Conservation (phyloP, 2,888 invertebrate species). For the Plagodis pulveraria region DNA sequence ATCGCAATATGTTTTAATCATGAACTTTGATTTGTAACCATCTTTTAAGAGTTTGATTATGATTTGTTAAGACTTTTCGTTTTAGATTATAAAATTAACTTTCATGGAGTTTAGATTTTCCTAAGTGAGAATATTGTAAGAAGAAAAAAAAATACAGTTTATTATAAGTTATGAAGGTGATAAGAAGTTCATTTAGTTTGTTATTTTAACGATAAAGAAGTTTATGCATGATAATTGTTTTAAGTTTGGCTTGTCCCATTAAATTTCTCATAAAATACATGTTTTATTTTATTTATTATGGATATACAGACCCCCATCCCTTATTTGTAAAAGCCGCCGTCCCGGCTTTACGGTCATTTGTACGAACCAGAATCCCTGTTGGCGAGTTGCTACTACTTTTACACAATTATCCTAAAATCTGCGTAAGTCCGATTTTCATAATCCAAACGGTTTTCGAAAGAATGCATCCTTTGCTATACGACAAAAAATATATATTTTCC, state of each 20-base stretch:
- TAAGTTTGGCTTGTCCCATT: slow-evolving; percentile 73
- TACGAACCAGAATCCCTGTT: too few relatives aligned
- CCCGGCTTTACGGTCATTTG: too few relatives aligned
- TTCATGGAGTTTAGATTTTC: slow-evolving; percentile 5
- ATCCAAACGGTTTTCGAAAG: too few relatives aligned
- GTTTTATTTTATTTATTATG: slow-evolving; percentile 35
- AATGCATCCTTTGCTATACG: too few relatives aligned
- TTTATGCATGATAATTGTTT: slow-evolving; percentile 64
- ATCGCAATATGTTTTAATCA: slow-evolving; percentile 68
- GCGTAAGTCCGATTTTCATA: too few relatives aligned
- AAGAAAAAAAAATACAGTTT: too few relatives aligned
- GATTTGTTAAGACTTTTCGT: slow-evolving; percentile 59
- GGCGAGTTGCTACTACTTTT: too few relatives aligned
- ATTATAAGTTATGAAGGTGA: slow-evolving; percentile 12
- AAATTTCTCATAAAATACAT: slow-evolving; percentile 48
- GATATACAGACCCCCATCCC: too few relatives aligned
- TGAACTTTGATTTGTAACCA: slow-evolving; percentile 77
- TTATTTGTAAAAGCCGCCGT: too few relatives aligned
- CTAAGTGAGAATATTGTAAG: too few relatives aligned
- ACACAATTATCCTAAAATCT: too few relatives aligned
- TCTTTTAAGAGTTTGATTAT: slow-evolving; percentile 77
- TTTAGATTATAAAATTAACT: slow-evolving; percentile 55
- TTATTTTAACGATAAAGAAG: slow-evolving; percentile 53
- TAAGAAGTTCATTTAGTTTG: slow-evolving; percentile 41
- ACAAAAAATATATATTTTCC: too few relatives aligned